Evolutionary conservation across 1,140 invertebrate species (phyloP).

Genomic region (Galleria mellonella): DNA sequence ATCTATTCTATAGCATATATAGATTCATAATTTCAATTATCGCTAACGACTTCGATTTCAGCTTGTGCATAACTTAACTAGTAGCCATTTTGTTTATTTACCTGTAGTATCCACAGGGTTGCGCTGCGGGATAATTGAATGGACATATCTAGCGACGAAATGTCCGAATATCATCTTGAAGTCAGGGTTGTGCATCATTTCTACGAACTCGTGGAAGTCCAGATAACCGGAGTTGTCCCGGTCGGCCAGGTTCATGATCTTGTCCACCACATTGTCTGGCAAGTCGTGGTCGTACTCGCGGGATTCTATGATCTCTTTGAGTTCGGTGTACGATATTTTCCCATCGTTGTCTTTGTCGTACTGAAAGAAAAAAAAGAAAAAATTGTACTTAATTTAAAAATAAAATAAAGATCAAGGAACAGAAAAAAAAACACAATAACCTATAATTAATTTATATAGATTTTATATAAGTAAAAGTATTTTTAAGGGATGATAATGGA

Average conservation of each 20-base stretch:
- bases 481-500: too few species aligned
- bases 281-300: slow-evolving; percentile 81
- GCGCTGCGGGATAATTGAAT: slow-evolving; percentile 69
- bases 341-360: slow-evolving; percentile 86
- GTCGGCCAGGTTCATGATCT: slow-evolving; percentile 83
- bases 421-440: too few species aligned
- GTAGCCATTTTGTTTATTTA: too few species aligned
- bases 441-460: too few species aligned
- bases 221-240: slow-evolving; percentile 82
- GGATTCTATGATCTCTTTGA: slow-evolving; percentile 80
- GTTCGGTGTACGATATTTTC: slow-evolving; percentile 80
- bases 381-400: too few species aligned
- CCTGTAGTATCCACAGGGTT: slow-evolving; percentile 60
- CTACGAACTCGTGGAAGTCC: slow-evolving; percentile 86
- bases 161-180: slow-evolving; percentile 77
- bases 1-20: too few species aligned
- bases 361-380: slow-evolving; percentile 70
- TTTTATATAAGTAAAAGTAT: too few species aligned
- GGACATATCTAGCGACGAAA: slow-evolving; percentile 74
- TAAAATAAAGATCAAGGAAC: too few species aligned
- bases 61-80: too few species aligned
- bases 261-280: slow-evolving; percentile 80
- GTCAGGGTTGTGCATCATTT: slow-evolving; percentile 82
- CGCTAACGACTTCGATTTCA: too few species aligned
- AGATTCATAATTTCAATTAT: too few species aligned